phyloP scores from a whole-genome alignment of 2,888 invertebrate genomes.

The Synergus itoensis region DNA sequence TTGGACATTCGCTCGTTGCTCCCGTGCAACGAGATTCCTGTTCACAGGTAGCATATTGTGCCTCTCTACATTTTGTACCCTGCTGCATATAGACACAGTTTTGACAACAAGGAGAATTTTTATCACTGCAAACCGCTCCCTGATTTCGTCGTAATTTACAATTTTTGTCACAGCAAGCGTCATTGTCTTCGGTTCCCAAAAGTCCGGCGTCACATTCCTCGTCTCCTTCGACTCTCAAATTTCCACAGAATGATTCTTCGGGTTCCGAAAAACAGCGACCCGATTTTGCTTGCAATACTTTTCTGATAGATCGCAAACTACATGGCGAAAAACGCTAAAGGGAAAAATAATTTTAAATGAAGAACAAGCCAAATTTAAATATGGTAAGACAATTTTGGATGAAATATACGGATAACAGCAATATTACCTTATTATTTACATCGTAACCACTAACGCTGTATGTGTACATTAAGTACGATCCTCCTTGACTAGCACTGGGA shows the following conservation, averaged over 20 bases:
- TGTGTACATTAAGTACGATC: constrained; percentile 97
- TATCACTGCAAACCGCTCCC: constrained; percentile 96
- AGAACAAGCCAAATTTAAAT: constrained; percentile 49
- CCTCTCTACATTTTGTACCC: constrained; percentile 92
- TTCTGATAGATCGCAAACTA: constrained; percentile 93
- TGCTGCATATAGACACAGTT: constrained; percentile 92
- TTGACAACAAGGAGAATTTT: constrained; percentile 97
- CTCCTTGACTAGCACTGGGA: constrained; percentile 95
- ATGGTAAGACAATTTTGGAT: background rate
- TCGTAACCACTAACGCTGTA: constrained; percentile 98
- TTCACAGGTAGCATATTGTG: constrained; percentile 94
- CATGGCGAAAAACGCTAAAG: constrained; percentile 96
- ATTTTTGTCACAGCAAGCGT: constrained; percentile 95
- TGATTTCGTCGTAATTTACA: constrained; percentile 90
- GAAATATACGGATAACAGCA: constrained; percentile 33
- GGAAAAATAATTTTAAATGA: constrained; percentile 11
- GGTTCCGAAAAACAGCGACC: constrained; percentile 95
- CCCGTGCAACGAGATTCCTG: constrained; percentile 95
- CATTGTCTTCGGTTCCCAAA: constrained; percentile 94
- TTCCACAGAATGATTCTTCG: constrained; percentile 97
- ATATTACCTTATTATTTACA: constrained; percentile 92
- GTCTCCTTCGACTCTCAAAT: constrained; percentile 95
- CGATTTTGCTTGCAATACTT: constrained; percentile 95
- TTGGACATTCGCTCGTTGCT: constrained; percentile 87
- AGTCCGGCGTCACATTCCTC: constrained; percentile 98